Evolutionary conservation across 2,888 invertebrate species (phyloP).

Genomic region (Brachyptera putata): DNA sequence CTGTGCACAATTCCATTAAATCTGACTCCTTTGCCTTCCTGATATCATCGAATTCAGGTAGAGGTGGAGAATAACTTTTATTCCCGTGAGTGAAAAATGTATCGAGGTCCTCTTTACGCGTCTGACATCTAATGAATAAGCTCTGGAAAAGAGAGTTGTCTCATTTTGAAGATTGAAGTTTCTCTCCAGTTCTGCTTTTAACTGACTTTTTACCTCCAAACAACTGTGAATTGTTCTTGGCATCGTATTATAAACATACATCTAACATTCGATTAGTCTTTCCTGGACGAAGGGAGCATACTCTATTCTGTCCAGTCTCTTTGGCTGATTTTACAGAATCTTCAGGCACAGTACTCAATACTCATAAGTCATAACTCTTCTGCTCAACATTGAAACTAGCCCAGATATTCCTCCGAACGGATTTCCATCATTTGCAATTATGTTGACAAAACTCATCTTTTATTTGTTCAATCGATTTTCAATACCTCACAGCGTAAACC

Average conservation of each 20-base stretch:
- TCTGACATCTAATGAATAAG: conserved; percentile 23
- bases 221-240: conserved; percentile 8
- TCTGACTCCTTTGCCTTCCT: neutral
- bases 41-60: neutral
- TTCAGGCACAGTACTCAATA: neutral
- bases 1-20: neutral
- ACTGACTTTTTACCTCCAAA: no score
- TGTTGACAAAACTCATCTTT: neutral
- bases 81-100: conserved; percentile 23
- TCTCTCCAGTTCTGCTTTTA: no score
- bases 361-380: neutral
- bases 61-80: no score
- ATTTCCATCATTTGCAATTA: neutral
- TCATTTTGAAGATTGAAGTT: no score
- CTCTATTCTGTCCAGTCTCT: conserved; percentile 1
- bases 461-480: neutral
- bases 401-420: conserved; percentile 3
- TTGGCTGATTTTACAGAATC: neutral
- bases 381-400: neutral
- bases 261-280: conserved; percentile 4
- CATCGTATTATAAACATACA: conserved; percentile 22
- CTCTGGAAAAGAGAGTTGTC: conserved; percentile 18
- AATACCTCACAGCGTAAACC: no score
- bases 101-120: conserved; percentile 25
- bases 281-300: conserved; percentile 19